Base-by-base conservation (phyloP, 1,140 invertebrate species). In the Drosophila equinoxialis region DNA sequence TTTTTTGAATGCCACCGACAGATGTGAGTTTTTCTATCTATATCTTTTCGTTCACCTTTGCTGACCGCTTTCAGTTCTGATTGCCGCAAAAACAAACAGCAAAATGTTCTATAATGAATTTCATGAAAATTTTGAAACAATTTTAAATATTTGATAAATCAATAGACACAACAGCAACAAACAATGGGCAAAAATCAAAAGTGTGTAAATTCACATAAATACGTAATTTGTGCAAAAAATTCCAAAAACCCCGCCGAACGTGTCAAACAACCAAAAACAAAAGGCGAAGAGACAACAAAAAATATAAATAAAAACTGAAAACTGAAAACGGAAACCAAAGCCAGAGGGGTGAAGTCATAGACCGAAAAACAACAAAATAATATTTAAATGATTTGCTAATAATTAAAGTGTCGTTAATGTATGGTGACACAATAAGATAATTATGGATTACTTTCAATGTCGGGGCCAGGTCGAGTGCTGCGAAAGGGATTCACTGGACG, bases 401-500 rank as follows among this genome's bases (percentile, higher is more conserved):
- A 74, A 66, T 72, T 61, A 68, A 39, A 61, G 20, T 73, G 23
- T 26, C 60, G 30, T 17, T 11, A 14, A 62, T 39, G 14, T 37
- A 33, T 42, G 30, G 41, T 63, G 26, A 51, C 26, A 60, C 14
- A 60, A 60, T 39, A 60, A n/a, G 3, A 2, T 33, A 35, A 8
- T 30, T 17, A n/a, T 57, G 63, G 6, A 74, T 79, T 81, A 90
- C 86, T 85, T 83, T 77, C 84, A 69, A 76, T 54, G 48, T 81
- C 81, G 3, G 90, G 86, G 23, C 58, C 76, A 6, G 90, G 90
- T 10, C 90, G 78, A 35, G 71, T 85, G 35, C 62, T 91, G 8
- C 83, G 83, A 61, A 77, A 91, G 23, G 90, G 90, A 86, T 89
- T 91, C 10, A 91, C 45, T 13, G 74, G 75, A 14, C 74, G 69